phyloP scores from a whole-genome alignment of 2,888 invertebrate genomes.

The Netelia inedita region DNA sequence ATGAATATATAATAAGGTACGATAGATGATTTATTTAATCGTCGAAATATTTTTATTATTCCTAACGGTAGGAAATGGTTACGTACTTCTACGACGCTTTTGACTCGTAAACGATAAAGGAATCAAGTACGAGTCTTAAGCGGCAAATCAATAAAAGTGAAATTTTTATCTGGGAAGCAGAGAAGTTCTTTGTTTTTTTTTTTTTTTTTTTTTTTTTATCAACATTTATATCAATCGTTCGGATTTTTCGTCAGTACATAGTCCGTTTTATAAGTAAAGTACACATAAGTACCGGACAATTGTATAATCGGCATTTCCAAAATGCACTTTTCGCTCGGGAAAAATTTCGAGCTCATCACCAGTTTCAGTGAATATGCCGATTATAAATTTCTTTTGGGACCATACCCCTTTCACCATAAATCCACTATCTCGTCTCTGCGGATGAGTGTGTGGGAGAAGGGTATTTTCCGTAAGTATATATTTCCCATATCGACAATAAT shows the following conservation, averaged over 20 bases:
- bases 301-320: conserved; percentile 48
- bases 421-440: conserved; percentile 82
- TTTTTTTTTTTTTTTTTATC: conserved; percentile 68
- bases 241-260: conserved; percentile 35
- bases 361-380: conserved; percentile 52
- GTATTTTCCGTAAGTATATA: conserved; percentile 77
- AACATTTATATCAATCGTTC: conserved; percentile 66
- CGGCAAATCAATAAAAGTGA: conserved; percentile 55
- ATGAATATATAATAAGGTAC: conserved; percentile 43
- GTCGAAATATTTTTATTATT: conserved; percentile 31
- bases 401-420: conserved; percentile 83
- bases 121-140: conserved; percentile 31
- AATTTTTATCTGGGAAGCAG: conserved; percentile 53
- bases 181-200: conserved; percentile 36
- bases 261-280: conserved; percentile 49
- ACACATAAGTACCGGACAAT: conserved; percentile 60
- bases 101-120: conserved; percentile 10
- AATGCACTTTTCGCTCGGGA: conserved; percentile 56
- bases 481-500: conserved; percentile 49
- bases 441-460: conserved; percentile 83
- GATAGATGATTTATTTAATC: conserved; percentile 43
- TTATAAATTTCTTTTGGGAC: conserved; percentile 71
- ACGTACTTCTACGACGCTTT: conserved; percentile 24
- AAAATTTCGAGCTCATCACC: conserved; percentile 33
- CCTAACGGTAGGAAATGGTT: conserved; percentile 51